Base-by-base conservation (phyloP, 2,113 vertebrate species). In the Halcyon malimbica region DNA sequence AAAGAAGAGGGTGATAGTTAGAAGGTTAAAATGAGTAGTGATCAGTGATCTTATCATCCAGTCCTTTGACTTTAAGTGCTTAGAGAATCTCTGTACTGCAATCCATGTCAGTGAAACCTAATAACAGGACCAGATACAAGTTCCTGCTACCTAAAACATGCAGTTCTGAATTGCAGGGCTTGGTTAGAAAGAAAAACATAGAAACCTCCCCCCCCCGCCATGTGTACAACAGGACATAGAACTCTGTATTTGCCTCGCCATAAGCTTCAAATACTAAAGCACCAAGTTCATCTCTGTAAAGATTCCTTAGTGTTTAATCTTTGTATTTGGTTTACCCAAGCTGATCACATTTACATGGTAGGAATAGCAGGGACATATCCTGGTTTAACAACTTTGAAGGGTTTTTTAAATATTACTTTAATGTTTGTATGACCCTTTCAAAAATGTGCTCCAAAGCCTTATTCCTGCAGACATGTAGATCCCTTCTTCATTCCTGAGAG, bases 321-420 rank as follows among this genome's bases (percentile, higher is more conserved):
- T 5, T 15, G 14, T 33, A 5, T 68, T 65, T 73, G 16, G 1
- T 78, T 74, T 60, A 50, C 15, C 6, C 10, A 69, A 44, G 29
- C 6, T 42, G 26, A 39, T 33, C 26, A 44, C 5, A 48, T 39
- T 62, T 42, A 70, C 4, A 2, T 29, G 29, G 33, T 29, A 53
- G 10, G 10, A 78, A 37, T 8, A 77, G 8, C 13, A 71, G 13
- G 8, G 1, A 73, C 37, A 4, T 24, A 74, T 24, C 20, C 8
- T 65, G 5, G 1, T 48, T 73, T 51, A 77, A 51, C 6, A 59
- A 35, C 5, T 71, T 59, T 4, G 7, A 78, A 25, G 18, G 3
- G 0, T 3, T 3, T 62, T n/a, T 54, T 0, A 33, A 65, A 57
- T 71, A 35, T 20, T 78, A 20, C 6, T 33, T 2, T 44, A 21